Evolutionary conservation across 2,888 invertebrate genomes (phyloP).

Genomic region (Elysia crispata): DNA sequence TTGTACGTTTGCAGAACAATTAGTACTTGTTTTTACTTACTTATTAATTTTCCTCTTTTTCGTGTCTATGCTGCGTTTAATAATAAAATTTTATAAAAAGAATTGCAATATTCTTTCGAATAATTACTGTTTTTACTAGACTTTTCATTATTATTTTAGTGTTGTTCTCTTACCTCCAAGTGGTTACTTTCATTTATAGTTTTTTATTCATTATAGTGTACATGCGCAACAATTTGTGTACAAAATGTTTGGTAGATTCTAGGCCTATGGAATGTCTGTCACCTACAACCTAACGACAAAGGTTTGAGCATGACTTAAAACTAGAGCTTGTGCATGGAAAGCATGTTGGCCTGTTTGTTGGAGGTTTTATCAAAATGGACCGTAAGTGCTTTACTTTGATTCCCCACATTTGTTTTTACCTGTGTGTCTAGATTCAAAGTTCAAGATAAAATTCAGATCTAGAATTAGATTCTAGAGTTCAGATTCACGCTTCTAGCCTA

Average conservation of each 20-base stretch:
- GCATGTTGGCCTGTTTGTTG: slow-evolving; percentile 43
- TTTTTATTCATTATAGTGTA: slow-evolving; percentile 22
- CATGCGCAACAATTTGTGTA: slow-evolving; percentile 47
- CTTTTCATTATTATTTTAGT: not conserved
- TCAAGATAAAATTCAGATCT: not conserved
- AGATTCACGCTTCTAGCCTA: not conserved
- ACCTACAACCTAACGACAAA: slow-evolving; percentile 26
- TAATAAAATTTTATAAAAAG: too few species aligned
- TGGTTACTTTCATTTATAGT: not conserved
- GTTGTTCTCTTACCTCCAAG: too few species aligned
- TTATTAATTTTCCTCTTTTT: too few species aligned
- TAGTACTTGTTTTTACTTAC: too few species aligned
- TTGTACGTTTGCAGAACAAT: too few species aligned
- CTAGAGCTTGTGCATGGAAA: not conserved
- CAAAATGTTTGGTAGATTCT: slow-evolving; percentile 25
- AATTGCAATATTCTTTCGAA: too few species aligned
- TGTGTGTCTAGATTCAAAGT: not conserved
- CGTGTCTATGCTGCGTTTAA: too few species aligned
- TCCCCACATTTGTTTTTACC: too few species aligned
- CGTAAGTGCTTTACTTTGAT: slow-evolving; percentile 35
- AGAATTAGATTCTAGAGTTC: not conserved
- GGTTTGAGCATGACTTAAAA: slow-evolving; percentile 41
- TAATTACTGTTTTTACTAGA: too few species aligned
- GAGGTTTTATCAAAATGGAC: slow-evolving; percentile 43
- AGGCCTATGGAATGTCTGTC: slow-evolving; percentile 31